Evolutionary conservation across 2,797 vertebrate genomes (phyloP).

Genomic region (Melanotaenia maccullochi): DNA sequence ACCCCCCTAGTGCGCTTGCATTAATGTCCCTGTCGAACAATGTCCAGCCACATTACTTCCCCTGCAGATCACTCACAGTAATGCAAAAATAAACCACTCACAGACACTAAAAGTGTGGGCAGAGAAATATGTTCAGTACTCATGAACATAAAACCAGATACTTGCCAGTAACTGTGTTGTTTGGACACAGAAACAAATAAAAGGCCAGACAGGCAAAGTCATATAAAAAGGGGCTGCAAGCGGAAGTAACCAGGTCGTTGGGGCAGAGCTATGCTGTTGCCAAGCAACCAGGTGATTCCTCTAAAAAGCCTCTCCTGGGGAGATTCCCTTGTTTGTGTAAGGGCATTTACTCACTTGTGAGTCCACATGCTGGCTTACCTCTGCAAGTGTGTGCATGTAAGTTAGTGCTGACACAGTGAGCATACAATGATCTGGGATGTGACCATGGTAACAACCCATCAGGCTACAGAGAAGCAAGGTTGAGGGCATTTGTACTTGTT

Average conservation of each 20-base stretch:
- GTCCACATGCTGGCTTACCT: slow-evolving; percentile 2
- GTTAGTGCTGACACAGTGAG: slow-evolving; percentile 65
- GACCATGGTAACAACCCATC: slow-evolving; percentile 65
- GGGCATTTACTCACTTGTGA: slow-evolving; percentile 62
- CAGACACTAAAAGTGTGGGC: slow-evolving; percentile 18
- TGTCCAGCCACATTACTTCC: slow-evolving; percentile 72
- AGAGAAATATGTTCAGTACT: neutral
- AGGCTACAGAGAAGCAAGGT: slow-evolving; percentile 34
- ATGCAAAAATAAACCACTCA: slow-evolving; percentile 12
- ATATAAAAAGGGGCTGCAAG: slow-evolving; percentile 57
- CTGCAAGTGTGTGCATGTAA: slow-evolving; percentile 34
- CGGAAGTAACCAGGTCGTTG: slow-evolving; percentile 71
- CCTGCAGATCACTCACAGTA: slow-evolving; percentile 57
- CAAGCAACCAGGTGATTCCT: slow-evolving; percentile 86
- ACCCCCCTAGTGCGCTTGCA: slow-evolving; percentile 44
- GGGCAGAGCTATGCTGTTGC: slow-evolving; percentile 81
- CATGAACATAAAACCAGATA: slow-evolving; percentile 28
- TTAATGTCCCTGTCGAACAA: slow-evolving; percentile 69
- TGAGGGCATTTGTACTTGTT: slow-evolving; percentile 50
- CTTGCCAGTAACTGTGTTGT: neutral
- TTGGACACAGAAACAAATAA: slow-evolving; percentile 18
- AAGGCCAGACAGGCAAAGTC: slow-evolving; percentile 24
- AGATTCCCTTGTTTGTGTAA: slow-evolving; percentile 79
- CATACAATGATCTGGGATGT: slow-evolving; percentile 49
- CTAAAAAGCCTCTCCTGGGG: slow-evolving; percentile 79